Evolutionary conservation across 2,888 invertebrate species (phyloP).

Genomic region (Troides aeacus): DNA sequence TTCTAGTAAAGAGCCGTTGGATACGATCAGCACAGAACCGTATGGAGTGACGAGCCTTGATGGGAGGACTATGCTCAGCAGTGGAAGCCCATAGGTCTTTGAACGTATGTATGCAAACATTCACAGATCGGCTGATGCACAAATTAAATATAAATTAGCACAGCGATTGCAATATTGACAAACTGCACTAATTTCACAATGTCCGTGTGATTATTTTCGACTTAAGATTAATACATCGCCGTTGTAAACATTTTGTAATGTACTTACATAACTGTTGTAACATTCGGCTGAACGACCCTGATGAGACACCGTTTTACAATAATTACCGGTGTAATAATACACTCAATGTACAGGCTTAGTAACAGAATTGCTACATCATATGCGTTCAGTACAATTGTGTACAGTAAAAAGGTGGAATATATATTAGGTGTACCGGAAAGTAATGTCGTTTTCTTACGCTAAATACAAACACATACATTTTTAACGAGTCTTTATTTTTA

Average conservation of each 20-base stretch:
- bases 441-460: no score
- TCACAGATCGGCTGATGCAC: neutral
- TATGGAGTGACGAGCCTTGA: neutral
- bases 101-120: neutral
- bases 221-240: slow-evolving; percentile 35
- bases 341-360: slow-evolving; percentile 3
- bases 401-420: no score
- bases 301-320: slow-evolving; percentile 38
- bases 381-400: no score
- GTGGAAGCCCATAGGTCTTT: neutral
- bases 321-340: slow-evolving; percentile 5
- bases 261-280: slow-evolving; percentile 52
- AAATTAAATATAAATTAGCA: slow-evolving; percentile 38
- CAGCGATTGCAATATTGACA: slow-evolving; percentile 24
- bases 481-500: no score
- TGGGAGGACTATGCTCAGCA: neutral
- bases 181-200: slow-evolving; percentile 56
- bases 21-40: no score
- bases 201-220: slow-evolving; percentile 44
- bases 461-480: no score
- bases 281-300: slow-evolving; percentile 42
- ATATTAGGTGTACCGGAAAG: no score
- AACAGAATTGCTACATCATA: slow-evolving; percentile 1
- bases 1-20: no score
- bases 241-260: slow-evolving; percentile 56